Base-by-base conservation (phyloP, 2,797 vertebrate species). In the Rhynchonycteris naso region DNA sequence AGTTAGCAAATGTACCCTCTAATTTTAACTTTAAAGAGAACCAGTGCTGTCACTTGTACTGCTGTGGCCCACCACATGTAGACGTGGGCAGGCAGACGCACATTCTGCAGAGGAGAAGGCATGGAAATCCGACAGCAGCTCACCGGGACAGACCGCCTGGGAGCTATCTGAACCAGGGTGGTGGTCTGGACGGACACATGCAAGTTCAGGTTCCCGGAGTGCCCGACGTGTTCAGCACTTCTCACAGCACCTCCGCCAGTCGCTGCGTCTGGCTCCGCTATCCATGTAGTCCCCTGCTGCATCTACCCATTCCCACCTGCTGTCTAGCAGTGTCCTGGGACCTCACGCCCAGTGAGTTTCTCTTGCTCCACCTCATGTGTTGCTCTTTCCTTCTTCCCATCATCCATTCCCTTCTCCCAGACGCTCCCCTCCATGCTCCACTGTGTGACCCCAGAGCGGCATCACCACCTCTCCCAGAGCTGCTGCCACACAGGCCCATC, bases 191-290 rank as follows among this genome's bases (percentile, higher is more conserved):
- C 26, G 4, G 8, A 43, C 11, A 43, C 33, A 12, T 65, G 59
- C n/a, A 24, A n/a, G 56, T 0, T 33, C 61, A 61, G 26, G 58
- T 22, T 4, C 11, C 0, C 7, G 28, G 35, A 35, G 19, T 1
- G 7, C 24, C 47, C 5, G 1, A 14, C 3, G 21, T 1, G 66
- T 30, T 13, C 66, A 7, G 66, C 26, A 19, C 35, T 21, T 2
- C 11, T 9, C 47, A 6, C 47, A 35, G 35, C 52, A 1, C 26
- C 4, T 35, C 65, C 11, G 18, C 0, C 43, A 7, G 43, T 43
- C 43, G 4, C 43, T 6, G 43, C 43, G 43, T 43, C 43, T 43
- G 43, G 43, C 4, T 35, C 65, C 11, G 18, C 0, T 18, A 26
- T 33, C 24, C 72, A 33, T 14, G 33, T 28, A 54, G 15, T 28